Base-by-base conservation (phyloP, 2,888 invertebrate genomes). In the Clusia tigrina region DNA sequence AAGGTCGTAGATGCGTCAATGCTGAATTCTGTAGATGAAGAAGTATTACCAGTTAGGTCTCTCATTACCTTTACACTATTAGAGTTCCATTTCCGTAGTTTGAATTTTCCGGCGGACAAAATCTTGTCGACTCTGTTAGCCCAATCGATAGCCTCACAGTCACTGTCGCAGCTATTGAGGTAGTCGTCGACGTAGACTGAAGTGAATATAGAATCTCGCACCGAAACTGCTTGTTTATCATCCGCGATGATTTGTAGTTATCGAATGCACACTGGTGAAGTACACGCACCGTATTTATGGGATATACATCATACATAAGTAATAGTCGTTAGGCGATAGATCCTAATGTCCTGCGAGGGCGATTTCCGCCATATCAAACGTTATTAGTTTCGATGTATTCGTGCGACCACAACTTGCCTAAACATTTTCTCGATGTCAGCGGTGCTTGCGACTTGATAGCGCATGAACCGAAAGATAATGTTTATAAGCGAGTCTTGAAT, bases 371-470 rank as follows among this genome's bases (percentile, higher is more conserved):
- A 46, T 3, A 56, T 22, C 2, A 56, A 46, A 2, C 15, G 38
- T 22, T 64, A 60, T n/a, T 32, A 64, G 10, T 52, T 12, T 5
- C 60, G 57, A 51, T 63, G 59, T 58, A 51, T n/a, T 12, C 12
- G 17, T 12, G 56, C 46, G 9, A 62, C 18, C 2, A 62, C 15
- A n/a, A 54, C 15, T 37, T 55, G 51, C 0, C 54, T 46, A 18
- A 32, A 63, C 55, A 58, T 63, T n/a, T 62, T 57, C 18, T 57
- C 58, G 5, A 58, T n/a, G 25, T 58, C 61, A 2, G 51, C 61
- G 17, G 25, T 20, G 10, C 54, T n/a, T 18, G 42, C 42, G 12
- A 53, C 42, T 2, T 23, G 23, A 25, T 38, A 56, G 18, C 53
- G 53, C 12, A 51, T 54, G 42, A 63, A 63, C 12, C 58, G 32